These are phyloP conservation scores for Drosophila fuyamai DNA, from an alignment of 1,140 invertebrate species.

Conservation along the genomic window DNA sequence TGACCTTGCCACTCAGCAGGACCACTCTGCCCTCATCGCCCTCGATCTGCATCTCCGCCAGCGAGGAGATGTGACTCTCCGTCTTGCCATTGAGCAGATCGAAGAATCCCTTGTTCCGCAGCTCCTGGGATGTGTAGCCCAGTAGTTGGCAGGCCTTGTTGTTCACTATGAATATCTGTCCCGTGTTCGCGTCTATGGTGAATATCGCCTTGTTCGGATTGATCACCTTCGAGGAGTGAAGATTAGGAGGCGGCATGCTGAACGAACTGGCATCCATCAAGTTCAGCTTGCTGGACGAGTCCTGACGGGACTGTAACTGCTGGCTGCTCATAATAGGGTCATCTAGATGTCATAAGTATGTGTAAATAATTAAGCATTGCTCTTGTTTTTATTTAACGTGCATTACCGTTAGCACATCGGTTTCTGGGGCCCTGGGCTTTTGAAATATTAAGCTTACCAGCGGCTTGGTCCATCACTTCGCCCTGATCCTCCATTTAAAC, in stretches of 20 bases:
- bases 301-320: conserved; percentile 13
- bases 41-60: conserved; percentile 86
- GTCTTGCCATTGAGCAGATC: conserved; percentile 86
- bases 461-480: conserved; percentile 12
- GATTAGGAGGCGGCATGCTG: conserved; percentile 46
- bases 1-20: conserved; percentile 87
- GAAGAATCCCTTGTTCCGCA: conserved; percentile 86
- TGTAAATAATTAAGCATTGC: conserved; percentile 11
- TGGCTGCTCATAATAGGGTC: conserved; percentile 17
- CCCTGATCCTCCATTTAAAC: conserved; percentile 43
- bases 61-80: conserved; percentile 86
- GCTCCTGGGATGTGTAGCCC: conserved; percentile 86
- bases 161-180: conserved; percentile 89
- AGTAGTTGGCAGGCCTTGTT: conserved; percentile 87
- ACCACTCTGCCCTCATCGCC: conserved; percentile 87
- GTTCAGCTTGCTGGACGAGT: conserved; percentile 32
- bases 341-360: conserved; percentile 22
- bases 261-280: conserved; percentile 45
- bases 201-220: conserved; percentile 87
- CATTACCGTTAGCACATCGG: conserved; percentile 10
- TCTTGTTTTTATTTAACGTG: background rate
- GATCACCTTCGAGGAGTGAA: conserved; percentile 75
- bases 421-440: background rate
- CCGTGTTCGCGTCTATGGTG: conserved; percentile 86
- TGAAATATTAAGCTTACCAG: conserved; percentile 10